Conservation (phyloP, 2,113 vertebrate genomes). For the Pongo pygmaeus region DNA sequence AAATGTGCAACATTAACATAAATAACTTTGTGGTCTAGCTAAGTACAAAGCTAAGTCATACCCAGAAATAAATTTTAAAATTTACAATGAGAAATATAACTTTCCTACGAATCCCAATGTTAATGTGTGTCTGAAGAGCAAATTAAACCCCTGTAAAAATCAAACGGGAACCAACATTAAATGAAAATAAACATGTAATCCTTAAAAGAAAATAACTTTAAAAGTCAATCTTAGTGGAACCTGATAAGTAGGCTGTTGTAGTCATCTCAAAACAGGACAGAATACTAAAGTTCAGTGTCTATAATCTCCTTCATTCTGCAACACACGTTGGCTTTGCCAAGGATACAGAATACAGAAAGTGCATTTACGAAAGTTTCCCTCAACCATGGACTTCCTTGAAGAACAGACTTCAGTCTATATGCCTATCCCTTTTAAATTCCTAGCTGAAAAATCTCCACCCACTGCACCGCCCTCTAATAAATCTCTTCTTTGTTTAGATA, state of each 20-base stretch:
- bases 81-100: not conserved
- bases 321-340: not conserved
- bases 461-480: not conserved
- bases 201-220: not conserved
- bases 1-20: not conserved
- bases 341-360: not conserved
- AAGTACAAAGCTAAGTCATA: not conserved
- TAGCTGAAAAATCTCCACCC: not conserved
- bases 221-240: not conserved
- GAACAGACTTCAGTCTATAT: not conserved
- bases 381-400: not conserved
- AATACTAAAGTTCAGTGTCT: not conserved
- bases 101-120: not conserved
- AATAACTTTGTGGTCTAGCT: slow-evolving; percentile 3
- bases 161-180: not conserved
- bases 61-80: not conserved
- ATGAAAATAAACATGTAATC: not conserved
- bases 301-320: not conserved
- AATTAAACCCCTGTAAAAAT: not conserved
- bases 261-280: not conserved
- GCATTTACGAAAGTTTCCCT: not conserved
- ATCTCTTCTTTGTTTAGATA: not conserved
- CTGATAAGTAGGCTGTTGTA: not conserved
- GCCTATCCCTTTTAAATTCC: not conserved
- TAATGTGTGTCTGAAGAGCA: not conserved